Evolutionary conservation across 37 sponge, comb jelly and placozoan species (phyloP).

Genomic region (Beroe ovata): DNA sequence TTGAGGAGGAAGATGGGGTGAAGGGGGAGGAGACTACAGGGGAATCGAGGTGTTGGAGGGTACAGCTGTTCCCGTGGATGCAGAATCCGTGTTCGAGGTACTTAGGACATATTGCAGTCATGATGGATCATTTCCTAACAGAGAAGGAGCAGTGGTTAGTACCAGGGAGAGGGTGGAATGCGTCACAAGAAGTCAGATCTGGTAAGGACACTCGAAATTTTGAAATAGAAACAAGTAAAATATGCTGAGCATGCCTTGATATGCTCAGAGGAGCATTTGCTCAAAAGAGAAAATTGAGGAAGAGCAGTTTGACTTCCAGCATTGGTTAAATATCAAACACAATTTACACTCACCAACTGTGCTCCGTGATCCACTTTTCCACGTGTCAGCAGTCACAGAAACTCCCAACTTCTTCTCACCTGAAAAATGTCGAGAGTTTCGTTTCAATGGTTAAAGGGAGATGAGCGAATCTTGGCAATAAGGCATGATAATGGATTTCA

Average conservation of each 20-base stretch:
- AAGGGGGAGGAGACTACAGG: not conserved
- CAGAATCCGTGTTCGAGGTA: constrained; percentile 67
- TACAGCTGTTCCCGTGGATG: constrained; percentile 41
- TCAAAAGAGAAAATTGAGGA: too few species aligned
- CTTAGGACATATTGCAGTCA: constrained; percentile 61
- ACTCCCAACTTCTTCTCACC: constrained; percentile 65
- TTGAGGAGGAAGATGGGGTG: not conserved
- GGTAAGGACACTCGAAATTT: too few species aligned
- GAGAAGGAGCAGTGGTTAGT: not conserved
- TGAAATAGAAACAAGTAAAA: too few species aligned
- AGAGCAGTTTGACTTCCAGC: too few species aligned
- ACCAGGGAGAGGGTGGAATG: constrained; percentile 22
- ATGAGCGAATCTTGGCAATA: too few species aligned
- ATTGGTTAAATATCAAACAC: too few species aligned
- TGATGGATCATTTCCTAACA: not conserved
- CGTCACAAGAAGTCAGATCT: too few species aligned
- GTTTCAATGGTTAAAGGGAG: too few species aligned
- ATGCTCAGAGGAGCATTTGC: too few species aligned
- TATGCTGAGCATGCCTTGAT: too few species aligned
- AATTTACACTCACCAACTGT: constrained; percentile 4
- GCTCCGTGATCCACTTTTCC: constrained; percentile 61
- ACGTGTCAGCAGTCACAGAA: constrained; percentile 13
- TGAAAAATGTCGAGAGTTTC: constrained; percentile 8
- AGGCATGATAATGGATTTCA: too few species aligned
- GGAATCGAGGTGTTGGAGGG: constrained; percentile 31